phyloP scores from a whole-genome alignment of 2,797 vertebrate species.

The Salmo trutta region DNA sequence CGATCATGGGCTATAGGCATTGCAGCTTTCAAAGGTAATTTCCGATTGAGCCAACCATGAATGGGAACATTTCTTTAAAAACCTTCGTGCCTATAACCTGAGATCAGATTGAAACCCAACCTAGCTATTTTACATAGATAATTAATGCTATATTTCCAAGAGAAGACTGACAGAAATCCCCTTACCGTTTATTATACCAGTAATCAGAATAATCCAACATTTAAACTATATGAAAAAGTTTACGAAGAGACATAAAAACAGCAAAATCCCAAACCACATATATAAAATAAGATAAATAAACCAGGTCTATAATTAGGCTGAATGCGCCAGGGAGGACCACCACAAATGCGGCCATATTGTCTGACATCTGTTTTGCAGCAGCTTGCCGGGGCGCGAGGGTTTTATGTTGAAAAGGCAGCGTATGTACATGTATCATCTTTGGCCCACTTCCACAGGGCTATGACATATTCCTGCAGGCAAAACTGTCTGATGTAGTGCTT shows the following conservation, averaged over 20 bases:
- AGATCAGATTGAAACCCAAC: no score
- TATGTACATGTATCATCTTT: conserved; percentile 67
- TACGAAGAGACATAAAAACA: conserved; percentile 15
- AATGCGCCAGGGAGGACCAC: conserved; percentile 56
- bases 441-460: conserved; percentile 57
- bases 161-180: neutral
- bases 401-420: conserved; percentile 67
- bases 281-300: conserved; percentile 50
- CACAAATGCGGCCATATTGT: conserved; percentile 45
- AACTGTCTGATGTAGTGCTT: conserved; percentile 50
- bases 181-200: neutral
- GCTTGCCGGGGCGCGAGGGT: conserved; percentile 50
- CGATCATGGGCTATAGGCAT: no score
- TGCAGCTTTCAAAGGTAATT: no score
- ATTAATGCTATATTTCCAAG: neutral
- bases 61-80: no score
- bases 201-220: neutral
- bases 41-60: no score
- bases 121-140: no score
- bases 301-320: conserved; percentile 47
- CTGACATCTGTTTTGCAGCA: conserved; percentile 77
- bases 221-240: conserved; percentile 19
- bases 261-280: conserved; percentile 41
- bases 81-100: no score
- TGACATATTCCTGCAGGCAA: conserved; percentile 66